phyloP scores from a whole-genome alignment of 2,113 vertebrate species.

The Antechinus flavipes region DNA sequence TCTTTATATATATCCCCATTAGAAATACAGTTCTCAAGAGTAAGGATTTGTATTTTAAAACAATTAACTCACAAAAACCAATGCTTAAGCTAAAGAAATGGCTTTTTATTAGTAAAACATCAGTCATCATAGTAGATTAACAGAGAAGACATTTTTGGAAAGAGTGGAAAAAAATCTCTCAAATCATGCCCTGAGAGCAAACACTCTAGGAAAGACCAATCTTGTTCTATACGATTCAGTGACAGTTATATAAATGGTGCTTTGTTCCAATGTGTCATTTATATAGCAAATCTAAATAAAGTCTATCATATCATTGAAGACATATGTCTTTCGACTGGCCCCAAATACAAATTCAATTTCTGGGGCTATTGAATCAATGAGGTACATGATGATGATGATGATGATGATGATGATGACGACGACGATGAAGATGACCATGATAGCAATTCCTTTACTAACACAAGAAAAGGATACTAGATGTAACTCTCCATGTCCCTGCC shows the following conservation, averaged over 20 bases:
- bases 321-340: not conserved
- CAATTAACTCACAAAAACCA: too few relatives aligned
- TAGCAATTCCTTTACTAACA: not conserved
- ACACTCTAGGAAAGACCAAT: not conserved
- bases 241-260: not conserved
- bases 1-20: too few relatives aligned
- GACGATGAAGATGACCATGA: not conserved
- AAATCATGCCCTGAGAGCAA: not conserved
- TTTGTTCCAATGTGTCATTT: not conserved
- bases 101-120: not conserved
- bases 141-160: not conserved
- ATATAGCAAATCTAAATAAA: not conserved
- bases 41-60: too few relatives aligned
- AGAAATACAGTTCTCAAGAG: too few relatives aligned
- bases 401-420: not conserved
- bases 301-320: not conserved
- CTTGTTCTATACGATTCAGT: not conserved
- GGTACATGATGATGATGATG: not conserved
- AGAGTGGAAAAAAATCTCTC: not conserved
- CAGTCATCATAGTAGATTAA: not conserved
- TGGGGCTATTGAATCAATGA: not conserved
- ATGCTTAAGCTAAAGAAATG: too few relatives aligned
- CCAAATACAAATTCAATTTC: not conserved
- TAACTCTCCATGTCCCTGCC: not conserved
- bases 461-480: not conserved